Conservation (phyloP, 2,797 vertebrate genomes). For the Poeciliopsis infans region DNA sequence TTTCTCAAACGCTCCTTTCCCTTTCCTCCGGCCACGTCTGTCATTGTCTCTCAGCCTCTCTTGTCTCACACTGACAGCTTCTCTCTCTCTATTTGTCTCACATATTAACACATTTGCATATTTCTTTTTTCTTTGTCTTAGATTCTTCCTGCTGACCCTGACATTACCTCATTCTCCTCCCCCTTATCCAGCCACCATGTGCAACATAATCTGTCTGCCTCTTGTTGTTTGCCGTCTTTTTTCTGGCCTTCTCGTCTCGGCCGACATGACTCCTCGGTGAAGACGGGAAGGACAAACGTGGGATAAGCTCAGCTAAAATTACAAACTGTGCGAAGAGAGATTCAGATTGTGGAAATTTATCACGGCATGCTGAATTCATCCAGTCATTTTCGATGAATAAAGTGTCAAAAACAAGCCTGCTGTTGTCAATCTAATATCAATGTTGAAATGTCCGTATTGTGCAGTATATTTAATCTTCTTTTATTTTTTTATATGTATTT, state of each 20-base stretch:
- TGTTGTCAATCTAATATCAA: neutral
- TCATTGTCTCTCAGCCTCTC: slow-evolving; percentile 54
- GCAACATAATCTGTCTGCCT: slow-evolving; percentile 50
- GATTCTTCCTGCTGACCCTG: slow-evolving; percentile 54
- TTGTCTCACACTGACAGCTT: slow-evolving; percentile 52
- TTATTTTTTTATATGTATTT: too few relatives aligned
- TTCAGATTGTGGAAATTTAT: neutral
- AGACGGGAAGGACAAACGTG: slow-evolving; percentile 12
- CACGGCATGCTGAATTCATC: neutral
- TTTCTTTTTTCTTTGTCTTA: slow-evolving; percentile 46
- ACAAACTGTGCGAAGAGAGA: neutral
- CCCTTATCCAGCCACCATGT: slow-evolving; percentile 33
- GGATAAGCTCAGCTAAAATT: slow-evolving; percentile 18
- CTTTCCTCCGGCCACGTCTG: slow-evolving; percentile 70
- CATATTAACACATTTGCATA: slow-evolving; percentile 61
- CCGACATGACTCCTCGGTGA: slow-evolving; percentile 28
- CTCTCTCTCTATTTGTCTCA: slow-evolving; percentile 11
- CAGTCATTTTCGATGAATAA: neutral
- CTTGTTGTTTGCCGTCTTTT: slow-evolving; percentile 38
- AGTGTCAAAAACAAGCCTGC: neutral
- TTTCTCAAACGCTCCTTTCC: slow-evolving; percentile 66
- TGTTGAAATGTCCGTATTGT: too few relatives aligned
- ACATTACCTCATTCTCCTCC: slow-evolving; percentile 48
- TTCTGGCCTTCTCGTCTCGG: slow-evolving; percentile 16
- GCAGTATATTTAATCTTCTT: too few relatives aligned